These are phyloP conservation scores for Heterodera carotae DNA, from an alignment of 1,140 invertebrate species.

Conservation along the genomic window DNA sequence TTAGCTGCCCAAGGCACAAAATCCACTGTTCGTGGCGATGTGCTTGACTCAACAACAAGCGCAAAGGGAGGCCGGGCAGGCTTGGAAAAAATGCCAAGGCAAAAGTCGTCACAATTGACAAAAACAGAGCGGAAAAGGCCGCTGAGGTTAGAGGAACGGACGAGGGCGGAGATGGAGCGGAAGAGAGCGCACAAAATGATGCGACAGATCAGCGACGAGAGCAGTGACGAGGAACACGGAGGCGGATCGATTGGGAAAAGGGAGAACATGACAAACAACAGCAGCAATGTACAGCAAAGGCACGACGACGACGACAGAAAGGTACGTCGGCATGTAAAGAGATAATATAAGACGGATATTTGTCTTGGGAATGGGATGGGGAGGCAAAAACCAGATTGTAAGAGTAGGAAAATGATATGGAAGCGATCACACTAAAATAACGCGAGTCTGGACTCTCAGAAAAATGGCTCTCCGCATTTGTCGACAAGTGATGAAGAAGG, in stretches of 20 bases:
- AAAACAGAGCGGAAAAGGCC: constrained; percentile 33
- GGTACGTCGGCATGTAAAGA: too few relatives aligned
- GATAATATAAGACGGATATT: too few relatives aligned
- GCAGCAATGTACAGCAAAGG: background rate
- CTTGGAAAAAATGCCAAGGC: background rate
- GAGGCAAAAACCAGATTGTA: too few relatives aligned
- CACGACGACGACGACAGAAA: background rate
- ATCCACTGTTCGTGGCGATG: background rate
- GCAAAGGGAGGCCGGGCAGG: background rate
- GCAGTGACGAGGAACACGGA: constrained; percentile 30
- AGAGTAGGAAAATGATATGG: too few relatives aligned
- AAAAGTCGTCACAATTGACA: background rate
- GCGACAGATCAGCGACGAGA: constrained; percentile 42
- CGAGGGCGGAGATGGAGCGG: constrained; percentile 32
- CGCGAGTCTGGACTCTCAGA: background rate
- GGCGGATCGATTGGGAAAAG: background rate
- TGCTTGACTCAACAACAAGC: background rate
- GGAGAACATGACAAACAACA: background rate
- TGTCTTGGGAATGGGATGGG: too few relatives aligned
- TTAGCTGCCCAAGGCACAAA: constrained; percentile 8
- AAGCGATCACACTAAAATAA: background rate
- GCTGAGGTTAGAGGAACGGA: constrained; percentile 40
- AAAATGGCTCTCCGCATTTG: background rate
- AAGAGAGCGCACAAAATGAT: constrained; percentile 50
- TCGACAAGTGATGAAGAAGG: background rate